Conservation (phyloP, 2,888 invertebrate genomes). For the Rugalucina vietnamica region DNA sequence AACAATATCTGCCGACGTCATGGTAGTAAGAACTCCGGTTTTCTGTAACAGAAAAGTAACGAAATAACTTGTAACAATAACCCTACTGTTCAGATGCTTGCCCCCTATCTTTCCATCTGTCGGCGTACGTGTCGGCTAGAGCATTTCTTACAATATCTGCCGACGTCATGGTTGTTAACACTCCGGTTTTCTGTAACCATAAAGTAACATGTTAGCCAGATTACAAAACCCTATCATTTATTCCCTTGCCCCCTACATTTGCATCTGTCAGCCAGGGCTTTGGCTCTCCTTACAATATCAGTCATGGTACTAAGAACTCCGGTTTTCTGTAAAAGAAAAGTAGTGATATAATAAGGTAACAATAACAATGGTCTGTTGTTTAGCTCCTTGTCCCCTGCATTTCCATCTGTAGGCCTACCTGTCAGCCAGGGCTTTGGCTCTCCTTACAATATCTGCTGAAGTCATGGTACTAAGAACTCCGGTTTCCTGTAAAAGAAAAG, state of each 20-base stretch:
- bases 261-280: slow-evolving; percentile 74
- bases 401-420: slow-evolving; percentile 64
- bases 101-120: slow-evolving; percentile 48
- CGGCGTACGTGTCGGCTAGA: slow-evolving; percentile 69
- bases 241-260: too few relatives aligned
- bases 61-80: too few relatives aligned
- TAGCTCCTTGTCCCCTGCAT: slow-evolving; percentile 27
- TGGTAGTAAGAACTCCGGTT: slow-evolving; percentile 72
- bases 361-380: too few relatives aligned
- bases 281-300: slow-evolving; percentile 76
- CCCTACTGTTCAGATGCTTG: too few relatives aligned
- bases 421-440: slow-evolving; percentile 74
- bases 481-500: slow-evolving; percentile 71
- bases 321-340: slow-evolving; percentile 73
- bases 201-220: too few relatives aligned
- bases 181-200: slow-evolving; percentile 73
- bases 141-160: slow-evolving; percentile 77
- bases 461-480: slow-evolving; percentile 74
- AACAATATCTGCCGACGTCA: slow-evolving; percentile 76
- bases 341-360: too few relatives aligned
- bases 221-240: too few relatives aligned
- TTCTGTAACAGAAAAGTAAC: too few relatives aligned
- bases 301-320: slow-evolving; percentile 74
- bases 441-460: slow-evolving; percentile 75
- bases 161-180: slow-evolving; percentile 74